Conservation (phyloP, 2,888 invertebrate species). For the Meiosimyza platycephala region DNA sequence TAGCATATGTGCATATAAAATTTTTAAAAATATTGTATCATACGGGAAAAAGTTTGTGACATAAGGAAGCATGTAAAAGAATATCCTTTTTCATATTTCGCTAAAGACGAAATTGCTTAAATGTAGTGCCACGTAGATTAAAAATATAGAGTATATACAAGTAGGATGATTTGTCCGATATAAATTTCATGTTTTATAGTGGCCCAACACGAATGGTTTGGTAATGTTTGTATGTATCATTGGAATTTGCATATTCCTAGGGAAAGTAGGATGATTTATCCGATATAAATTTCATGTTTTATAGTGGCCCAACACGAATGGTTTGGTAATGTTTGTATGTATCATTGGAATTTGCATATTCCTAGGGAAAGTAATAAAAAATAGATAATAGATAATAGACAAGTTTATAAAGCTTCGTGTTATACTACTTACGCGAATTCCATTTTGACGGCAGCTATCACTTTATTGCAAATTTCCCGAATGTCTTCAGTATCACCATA, state of each 20-base stretch:
- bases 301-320: conserved; percentile 39
- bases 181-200: conserved; percentile 15
- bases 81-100: too few relatives aligned
- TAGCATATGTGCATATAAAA: too few relatives aligned
- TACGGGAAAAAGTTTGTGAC: too few relatives aligned
- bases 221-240: conserved; percentile 39
- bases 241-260: conserved; percentile 39
- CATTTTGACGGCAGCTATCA: conserved; percentile 28
- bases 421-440: conserved; percentile 3
- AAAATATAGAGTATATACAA: too few relatives aligned
- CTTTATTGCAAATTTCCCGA: conserved; percentile 34
- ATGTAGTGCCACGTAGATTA: too few relatives aligned
- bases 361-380: conserved; percentile 4
- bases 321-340: conserved; percentile 35
- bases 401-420: not conserved
- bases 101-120: too few relatives aligned
- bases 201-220: conserved; percentile 36
- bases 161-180: too few relatives aligned
- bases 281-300: not conserved
- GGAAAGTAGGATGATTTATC: too few relatives aligned
- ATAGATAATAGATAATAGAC: too few relatives aligned
- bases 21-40: too few relatives aligned
- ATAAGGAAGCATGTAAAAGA: too few relatives aligned
- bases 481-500: conserved; percentile 23
- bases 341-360: conserved; percentile 40